Percentiles rank a stretch among this genome's conserved stretches.
Conservation (phyloP, 2,113 vertebrate genomes). For the Pongo pygmaeus region DNA sequence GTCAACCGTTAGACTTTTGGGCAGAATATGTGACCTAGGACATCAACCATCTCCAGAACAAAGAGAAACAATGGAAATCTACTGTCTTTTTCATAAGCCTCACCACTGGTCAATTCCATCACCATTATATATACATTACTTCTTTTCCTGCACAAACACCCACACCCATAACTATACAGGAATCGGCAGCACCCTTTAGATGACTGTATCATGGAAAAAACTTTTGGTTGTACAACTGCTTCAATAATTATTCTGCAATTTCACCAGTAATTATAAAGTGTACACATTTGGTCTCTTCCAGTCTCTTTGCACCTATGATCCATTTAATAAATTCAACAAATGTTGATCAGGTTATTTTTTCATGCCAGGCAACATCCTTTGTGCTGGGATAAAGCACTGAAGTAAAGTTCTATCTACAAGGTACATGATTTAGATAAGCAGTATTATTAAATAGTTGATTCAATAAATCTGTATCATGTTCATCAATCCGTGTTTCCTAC, state of each 20-base stretch:
- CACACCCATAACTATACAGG: neutral
- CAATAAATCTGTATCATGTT: neutral
- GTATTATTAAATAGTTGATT: neutral
- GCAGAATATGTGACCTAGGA: neutral
- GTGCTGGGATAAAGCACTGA: neutral
- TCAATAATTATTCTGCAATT: neutral
- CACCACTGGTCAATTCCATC: neutral
- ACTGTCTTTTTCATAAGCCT: neutral
- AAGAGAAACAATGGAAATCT: neutral
- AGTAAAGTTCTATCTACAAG: neutral
- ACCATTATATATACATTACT: neutral
- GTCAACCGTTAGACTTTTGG: neutral
- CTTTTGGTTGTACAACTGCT: neutral
- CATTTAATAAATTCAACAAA: conserved; percentile 25
- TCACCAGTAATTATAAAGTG: neutral
- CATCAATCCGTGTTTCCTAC: neutral
- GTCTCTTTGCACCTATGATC: neutral
- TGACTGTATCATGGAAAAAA: neutral
- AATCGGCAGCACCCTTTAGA: neutral
- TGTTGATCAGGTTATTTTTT: neutral
- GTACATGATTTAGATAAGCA: neutral
- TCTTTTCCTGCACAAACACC: neutral
- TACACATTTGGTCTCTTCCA: neutral
- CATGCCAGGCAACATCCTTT: neutral
- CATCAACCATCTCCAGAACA: neutral